phyloP scores from a whole-genome alignment of 2,888 invertebrate genomes.

The Phoenoteleia sp. region DNA sequence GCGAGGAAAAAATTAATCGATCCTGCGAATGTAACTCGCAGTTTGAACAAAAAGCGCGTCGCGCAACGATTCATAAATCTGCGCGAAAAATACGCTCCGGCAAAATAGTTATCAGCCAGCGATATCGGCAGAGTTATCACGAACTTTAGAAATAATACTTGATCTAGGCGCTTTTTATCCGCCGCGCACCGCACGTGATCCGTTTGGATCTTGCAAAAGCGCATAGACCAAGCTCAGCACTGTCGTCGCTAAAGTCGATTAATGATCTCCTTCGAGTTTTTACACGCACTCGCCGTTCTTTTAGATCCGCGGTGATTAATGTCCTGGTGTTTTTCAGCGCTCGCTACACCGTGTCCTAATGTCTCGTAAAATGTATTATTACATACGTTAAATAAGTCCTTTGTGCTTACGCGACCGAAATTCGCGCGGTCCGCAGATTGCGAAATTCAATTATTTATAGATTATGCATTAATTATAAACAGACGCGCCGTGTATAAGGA shows the following conservation, averaged over 20 bases:
- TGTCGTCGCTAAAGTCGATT: slow-evolving; percentile 60
- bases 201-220: slow-evolving; percentile 40
- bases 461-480: slow-evolving; percentile 18
- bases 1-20: slow-evolving; percentile 38
- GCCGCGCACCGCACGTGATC: slow-evolving; percentile 24
- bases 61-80: slow-evolving; percentile 47
- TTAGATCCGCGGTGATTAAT: slow-evolving; percentile 58
- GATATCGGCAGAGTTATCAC: slow-evolving; percentile 54
- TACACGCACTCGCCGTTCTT: slow-evolving; percentile 50
- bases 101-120: slow-evolving; percentile 45
- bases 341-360: slow-evolving; percentile 22
- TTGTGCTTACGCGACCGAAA: slow-evolving; percentile 11
- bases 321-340: slow-evolving; percentile 34
- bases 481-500: background rate
- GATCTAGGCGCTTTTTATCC: slow-evolving; percentile 38
- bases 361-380: slow-evolving; percentile 55
- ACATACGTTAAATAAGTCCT: slow-evolving; percentile 36
- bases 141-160: slow-evolving; percentile 52
- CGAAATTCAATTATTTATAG: slow-evolving; percentile 30
- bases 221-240: slow-evolving; percentile 46
- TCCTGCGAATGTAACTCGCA: slow-evolving; percentile 3
- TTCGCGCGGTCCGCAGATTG: background rate
- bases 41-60: slow-evolving; percentile 15
- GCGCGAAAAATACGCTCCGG: background rate
- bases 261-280: slow-evolving; percentile 61